Evolutionary conservation across 2,888 invertebrate species (phyloP).

Genomic region (Leptothorax acervorum): DNA sequence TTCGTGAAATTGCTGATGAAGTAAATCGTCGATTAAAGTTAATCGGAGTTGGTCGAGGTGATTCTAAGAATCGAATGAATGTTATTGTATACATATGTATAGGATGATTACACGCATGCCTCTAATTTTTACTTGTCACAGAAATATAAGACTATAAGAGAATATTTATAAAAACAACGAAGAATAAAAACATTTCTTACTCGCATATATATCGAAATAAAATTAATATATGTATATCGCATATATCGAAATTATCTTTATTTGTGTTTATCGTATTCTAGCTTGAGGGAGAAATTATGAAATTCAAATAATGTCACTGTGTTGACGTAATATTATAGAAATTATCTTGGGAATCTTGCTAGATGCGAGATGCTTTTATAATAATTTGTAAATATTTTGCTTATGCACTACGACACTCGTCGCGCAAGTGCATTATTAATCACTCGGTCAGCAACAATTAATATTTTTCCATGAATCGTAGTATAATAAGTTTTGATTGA

Average conservation of each 20-base stretch:
- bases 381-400: constrained; percentile 5
- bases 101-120: too few relatives aligned
- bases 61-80: too few relatives aligned
- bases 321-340: constrained; percentile 34
- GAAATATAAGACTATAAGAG: neutral
- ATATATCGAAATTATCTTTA: neutral
- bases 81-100: too few relatives aligned
- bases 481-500: constrained; percentile 1
- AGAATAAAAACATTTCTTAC: neutral
- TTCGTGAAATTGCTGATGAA: too few relatives aligned
- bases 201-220: neutral
- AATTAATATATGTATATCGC: too few relatives aligned
- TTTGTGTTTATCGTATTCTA: neutral
- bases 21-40: too few relatives aligned
- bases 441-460: neutral
- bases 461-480: neutral
- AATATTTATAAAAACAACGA: neutral
- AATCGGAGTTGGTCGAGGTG: too few relatives aligned
- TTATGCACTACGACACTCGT: neutral
- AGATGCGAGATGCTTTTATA: neutral
- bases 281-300: constrained; percentile 4
- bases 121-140: neutral
- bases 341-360: constrained; percentile 25
- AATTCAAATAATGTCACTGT: constrained; percentile 43
- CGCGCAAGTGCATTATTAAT: neutral